Evolutionary conservation across 2,113 vertebrate species (phyloP).

Genomic region (Psittacula cyanocephala): DNA sequence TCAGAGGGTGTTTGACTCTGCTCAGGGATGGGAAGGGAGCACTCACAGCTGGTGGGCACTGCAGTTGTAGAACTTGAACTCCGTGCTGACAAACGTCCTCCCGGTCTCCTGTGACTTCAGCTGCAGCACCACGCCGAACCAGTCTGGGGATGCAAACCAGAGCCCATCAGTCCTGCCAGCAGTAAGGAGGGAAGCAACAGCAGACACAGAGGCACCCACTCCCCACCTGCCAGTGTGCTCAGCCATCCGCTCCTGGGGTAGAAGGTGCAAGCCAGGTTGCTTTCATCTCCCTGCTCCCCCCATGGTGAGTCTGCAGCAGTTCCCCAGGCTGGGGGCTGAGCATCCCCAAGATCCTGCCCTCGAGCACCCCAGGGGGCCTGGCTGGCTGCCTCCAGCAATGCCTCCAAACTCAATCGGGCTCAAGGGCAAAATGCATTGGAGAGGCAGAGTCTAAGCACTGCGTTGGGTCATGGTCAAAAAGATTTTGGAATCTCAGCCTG

Average conservation of each 20-base stretch:
- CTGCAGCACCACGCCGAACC: constrained; percentile 91
- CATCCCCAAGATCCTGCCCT: background rate
- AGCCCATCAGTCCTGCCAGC: background rate
- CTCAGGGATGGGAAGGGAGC: background rate
- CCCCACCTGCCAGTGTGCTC: fast-evolving
- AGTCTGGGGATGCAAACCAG: constrained; percentile 76
- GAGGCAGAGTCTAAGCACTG: fast-evolving
- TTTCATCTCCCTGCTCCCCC: background rate
- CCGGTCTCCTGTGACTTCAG: constrained; percentile 93
- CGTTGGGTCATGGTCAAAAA: background rate
- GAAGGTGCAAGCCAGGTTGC: background rate
- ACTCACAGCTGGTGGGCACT: constrained; percentile 97
- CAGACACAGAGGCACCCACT: fast-evolving
- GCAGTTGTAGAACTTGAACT: constrained; percentile 99
- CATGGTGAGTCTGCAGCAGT: fast-evolving
- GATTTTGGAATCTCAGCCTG: background rate
- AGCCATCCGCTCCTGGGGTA: background rate
- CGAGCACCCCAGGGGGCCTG: background rate
- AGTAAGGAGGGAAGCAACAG: background rate
- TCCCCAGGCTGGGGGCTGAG: background rate
- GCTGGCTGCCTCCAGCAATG: background rate
- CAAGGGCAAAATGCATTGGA: background rate
- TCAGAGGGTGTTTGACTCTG: fast-evolving
- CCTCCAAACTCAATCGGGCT: background rate
- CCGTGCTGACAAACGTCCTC: constrained; percentile 94